These are phyloP conservation scores for Alviniconcha strummeri DNA, from an alignment of 2,888 invertebrate genomes.

Conservation along the genomic window DNA sequence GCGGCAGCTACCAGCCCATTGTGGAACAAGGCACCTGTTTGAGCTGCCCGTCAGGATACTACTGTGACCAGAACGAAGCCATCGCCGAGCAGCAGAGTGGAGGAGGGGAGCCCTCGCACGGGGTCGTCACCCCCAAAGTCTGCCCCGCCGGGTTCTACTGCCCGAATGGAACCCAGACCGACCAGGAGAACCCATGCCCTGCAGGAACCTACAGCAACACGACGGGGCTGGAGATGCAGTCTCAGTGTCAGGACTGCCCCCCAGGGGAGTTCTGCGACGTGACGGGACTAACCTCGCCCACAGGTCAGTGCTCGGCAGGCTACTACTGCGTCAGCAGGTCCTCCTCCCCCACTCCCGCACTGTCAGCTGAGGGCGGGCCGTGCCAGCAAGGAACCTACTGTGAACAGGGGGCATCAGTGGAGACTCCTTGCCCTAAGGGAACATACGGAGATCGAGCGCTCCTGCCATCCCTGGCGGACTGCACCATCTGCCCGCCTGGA, in stretches of 20 bases:
- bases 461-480: slow-evolving; percentile 63
- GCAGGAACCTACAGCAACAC: slow-evolving; percentile 69
- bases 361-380: slow-evolving; percentile 54
- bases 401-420: slow-evolving; percentile 53
- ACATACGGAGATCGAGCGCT: slow-evolving; percentile 64
- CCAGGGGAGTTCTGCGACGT: slow-evolving; percentile 69
- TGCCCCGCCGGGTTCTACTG: slow-evolving; percentile 70
- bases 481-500: slow-evolving; percentile 68
- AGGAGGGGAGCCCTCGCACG: slow-evolving; percentile 63
- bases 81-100: slow-evolving; percentile 69
- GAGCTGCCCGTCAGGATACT: slow-evolving; percentile 64
- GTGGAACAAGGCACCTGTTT: slow-evolving; percentile 60
- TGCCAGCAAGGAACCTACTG: slow-evolving; percentile 69
- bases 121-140: slow-evolving; percentile 68
- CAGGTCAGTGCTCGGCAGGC: slow-evolving; percentile 64
- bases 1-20: slow-evolving; percentile 66
- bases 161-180: slow-evolving; percentile 65
- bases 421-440: slow-evolving; percentile 67
- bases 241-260: slow-evolving; percentile 65
- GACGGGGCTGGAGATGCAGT: slow-evolving; percentile 57
- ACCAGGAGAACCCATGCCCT: slow-evolving; percentile 65
- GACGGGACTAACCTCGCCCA: slow-evolving; percentile 64
- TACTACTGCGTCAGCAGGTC: slow-evolving; percentile 66
- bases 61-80: slow-evolving; percentile 70
- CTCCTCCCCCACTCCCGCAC: slow-evolving; percentile 53